These are phyloP conservation scores for Cheilosia variabilis DNA, from an alignment of 2,888 invertebrate genomes.

Conservation along the genomic window DNA sequence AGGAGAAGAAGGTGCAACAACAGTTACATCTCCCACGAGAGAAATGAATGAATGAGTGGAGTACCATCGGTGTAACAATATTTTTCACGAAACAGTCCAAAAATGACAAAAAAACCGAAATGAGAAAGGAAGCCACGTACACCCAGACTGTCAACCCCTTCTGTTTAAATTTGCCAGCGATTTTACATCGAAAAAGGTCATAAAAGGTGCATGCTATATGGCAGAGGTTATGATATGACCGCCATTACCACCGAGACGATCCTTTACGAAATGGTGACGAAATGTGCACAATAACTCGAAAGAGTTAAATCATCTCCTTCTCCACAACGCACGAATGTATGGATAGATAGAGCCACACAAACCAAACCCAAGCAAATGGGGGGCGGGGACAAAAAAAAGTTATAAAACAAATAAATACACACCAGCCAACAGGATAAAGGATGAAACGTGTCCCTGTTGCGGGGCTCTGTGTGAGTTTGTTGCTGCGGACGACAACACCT, in stretches of 20 bases:
- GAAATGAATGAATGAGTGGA: conserved; percentile 55
- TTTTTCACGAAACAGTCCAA: conserved; percentile 4
- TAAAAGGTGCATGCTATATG: conserved; percentile 1
- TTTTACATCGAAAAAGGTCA: conserved; percentile 21
- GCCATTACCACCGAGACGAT: conserved; percentile 23
- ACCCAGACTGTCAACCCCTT: conserved; percentile 7
- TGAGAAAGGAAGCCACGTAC: background rate
- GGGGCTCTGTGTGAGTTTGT: conserved; percentile 15
- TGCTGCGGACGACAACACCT: conserved; percentile 41
- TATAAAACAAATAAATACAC: conserved; percentile 7
- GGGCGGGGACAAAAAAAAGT: background rate
- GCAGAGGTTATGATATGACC: conserved; percentile 4
- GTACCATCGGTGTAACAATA: conserved; percentile 23
- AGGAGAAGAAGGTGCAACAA: conserved; percentile 48
- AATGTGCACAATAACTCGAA: conserved; percentile 46
- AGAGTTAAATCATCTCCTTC: conserved; percentile 31
- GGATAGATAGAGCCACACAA: background rate
- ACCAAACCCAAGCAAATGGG: background rate
- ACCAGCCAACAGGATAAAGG: conserved; percentile 32
- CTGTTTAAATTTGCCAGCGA: conserved; percentile 9
- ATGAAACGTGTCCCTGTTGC: conserved; percentile 28
- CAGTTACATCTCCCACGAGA: conserved; percentile 67
- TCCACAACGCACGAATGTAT: background rate
- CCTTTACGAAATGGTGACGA: conserved; percentile 31
- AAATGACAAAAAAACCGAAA: background rate